phyloP scores from a whole-genome alignment of 1,140 invertebrate species.

The Macrobrachium rosenbergii region DNA sequence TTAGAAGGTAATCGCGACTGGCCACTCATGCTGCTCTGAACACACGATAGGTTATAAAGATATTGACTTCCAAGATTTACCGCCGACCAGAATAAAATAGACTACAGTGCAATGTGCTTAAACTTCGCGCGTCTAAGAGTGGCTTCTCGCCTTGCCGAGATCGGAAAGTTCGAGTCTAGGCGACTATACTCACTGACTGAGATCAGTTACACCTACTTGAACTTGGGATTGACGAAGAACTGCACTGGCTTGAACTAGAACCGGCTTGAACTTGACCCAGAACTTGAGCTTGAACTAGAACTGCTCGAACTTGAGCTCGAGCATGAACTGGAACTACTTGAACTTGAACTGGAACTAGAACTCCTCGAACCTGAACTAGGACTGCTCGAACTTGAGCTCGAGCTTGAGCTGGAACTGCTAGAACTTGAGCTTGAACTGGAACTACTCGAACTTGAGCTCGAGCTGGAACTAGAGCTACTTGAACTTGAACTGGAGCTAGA shows the following conservation, averaged over 20 bases:
- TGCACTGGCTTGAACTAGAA: not conserved
- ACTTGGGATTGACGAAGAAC: not conserved
- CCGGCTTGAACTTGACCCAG: too few species aligned
- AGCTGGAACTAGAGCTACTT: not conserved
- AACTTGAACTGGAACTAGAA: not conserved
- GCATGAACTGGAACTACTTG: not conserved
- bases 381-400: constrained; percentile 1
- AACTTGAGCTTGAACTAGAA: constrained; percentile 10
- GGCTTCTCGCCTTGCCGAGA: too few species aligned
- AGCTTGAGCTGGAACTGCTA: not conserved
- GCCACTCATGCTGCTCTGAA: too few species aligned
- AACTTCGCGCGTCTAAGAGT: too few species aligned
- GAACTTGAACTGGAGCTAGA: not conserved
- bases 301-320: not conserved
- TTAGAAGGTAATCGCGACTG: too few species aligned
- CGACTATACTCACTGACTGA: not conserved
- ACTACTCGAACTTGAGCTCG: not conserved
- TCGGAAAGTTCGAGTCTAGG: too few species aligned
- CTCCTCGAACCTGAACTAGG: not conserved
- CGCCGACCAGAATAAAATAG: too few species aligned
- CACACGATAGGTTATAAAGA: too few species aligned
- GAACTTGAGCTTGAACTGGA: not conserved
- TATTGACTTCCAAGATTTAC: too few species aligned
- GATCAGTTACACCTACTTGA: not conserved
- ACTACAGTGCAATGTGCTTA: too few species aligned